These are phyloP conservation scores for Pachycephala philippinensis DNA, from an alignment of 2,113 vertebrate genomes.

Conservation along the genomic window DNA sequence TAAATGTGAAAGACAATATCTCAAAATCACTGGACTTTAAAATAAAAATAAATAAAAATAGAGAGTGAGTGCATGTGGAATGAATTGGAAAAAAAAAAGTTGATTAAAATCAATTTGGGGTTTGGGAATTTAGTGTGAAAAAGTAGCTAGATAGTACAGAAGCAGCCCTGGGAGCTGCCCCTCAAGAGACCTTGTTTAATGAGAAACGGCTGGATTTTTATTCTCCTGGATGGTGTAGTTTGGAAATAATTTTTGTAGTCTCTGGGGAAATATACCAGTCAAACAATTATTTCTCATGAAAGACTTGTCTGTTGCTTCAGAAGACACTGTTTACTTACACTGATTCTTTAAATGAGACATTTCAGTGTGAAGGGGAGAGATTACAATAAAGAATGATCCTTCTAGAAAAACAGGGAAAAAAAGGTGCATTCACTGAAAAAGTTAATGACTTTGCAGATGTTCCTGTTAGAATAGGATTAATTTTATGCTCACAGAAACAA, in stretches of 20 bases:
- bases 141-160: neutral
- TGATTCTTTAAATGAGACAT: neutral
- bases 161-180: neutral
- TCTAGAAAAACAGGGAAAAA: neutral
- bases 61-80: neutral
- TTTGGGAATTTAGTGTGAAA: conserved; percentile 13
- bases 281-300: neutral
- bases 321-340: neutral
- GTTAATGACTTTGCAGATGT: neutral
- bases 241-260: neutral
- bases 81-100: neutral
- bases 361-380: neutral
- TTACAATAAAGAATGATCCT: neutral
- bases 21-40: conserved; percentile 11
- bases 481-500: neutral
- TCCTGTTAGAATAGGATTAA: neutral
- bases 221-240: neutral
- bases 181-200: conserved; percentile 7
- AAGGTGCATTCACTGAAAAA: neutral
- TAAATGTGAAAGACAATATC: conserved; percentile 19
- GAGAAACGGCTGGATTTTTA: neutral
- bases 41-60: conserved; percentile 52
- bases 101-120: conserved; percentile 46
- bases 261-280: conserved; percentile 15
- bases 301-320: neutral